phyloP scores from a whole-genome alignment of 2,888 invertebrate species.

The Trachelus iudaicus region DNA sequence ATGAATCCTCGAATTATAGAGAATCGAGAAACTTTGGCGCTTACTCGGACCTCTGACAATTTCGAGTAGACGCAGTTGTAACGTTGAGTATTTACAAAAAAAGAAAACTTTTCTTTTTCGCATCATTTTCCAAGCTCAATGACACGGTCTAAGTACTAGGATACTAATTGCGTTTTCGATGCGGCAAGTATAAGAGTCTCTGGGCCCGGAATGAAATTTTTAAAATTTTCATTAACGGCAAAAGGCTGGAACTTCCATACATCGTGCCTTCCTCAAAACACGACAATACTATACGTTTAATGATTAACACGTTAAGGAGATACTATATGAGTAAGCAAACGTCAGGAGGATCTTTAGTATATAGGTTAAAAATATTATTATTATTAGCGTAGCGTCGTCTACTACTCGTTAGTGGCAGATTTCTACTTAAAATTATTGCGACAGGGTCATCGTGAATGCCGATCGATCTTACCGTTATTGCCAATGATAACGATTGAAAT shows the following conservation, averaged over 20 bases:
- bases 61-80: neutral
- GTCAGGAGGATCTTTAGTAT: neutral
- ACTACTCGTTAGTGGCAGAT: neutral
- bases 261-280: constrained; percentile 56
- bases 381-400: neutral
- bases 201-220: neutral
- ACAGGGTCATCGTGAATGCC: neutral
- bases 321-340: neutral
- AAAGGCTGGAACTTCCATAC: constrained; percentile 58
- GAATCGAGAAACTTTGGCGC: neutral
- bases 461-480: no score
- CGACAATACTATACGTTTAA: constrained; percentile 44
- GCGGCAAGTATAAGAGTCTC: neutral
- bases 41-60: neutral
- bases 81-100: neutral
- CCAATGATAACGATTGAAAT: no score
- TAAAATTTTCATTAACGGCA: constrained; percentile 6
- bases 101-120: neutral
- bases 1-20: neutral
- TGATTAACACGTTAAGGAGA: constrained; percentile 12
- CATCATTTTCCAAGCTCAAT: neutral
- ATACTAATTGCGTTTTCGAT: neutral
- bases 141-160: neutral
- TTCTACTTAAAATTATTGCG: neutral
- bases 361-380: neutral